Evolutionary conservation across 92 coral and sea anemone species (phyloP), one percentile per base, ranked within the genome.

Genomic region (Umimayanthus chanpuru): DNA sequence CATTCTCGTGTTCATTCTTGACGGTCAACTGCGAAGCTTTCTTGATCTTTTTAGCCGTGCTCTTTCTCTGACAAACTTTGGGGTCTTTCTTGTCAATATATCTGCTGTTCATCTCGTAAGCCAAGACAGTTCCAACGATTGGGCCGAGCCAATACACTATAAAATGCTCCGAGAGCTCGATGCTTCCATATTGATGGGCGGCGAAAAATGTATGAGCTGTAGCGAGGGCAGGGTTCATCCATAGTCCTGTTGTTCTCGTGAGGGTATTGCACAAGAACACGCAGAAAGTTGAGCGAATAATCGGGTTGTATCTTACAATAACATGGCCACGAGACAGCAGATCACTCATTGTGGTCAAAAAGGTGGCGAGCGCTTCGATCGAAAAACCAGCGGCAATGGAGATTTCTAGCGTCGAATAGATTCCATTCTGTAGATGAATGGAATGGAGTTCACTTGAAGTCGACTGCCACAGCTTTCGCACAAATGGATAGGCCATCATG

Each of bases 181-280:
- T 96, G 50, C 91, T 90, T 66, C 88, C 91, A 49, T 84, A 53
- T 40, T 91, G 86, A 85, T 89, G 91, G 1, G 91, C 89, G 65
- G 87, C 87, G 26, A 83, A 70, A 85, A 95, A 95, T 29, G 95
- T 86, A 40, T 96, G 98, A 36, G 98, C 98, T 15, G 98, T 94
- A 3, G 98, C 98, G 25, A 96, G 89, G 0, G 94, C 98, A 25
- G 98, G 98, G 49, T 95, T 96, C 98, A 96, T 96, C 98, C 98
- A 94, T 4, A 93, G 93, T 32, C 98, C 98, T 2, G 98, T 96
- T 4, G 98, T 96, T 77, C 94, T 94, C 4, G 95, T 90, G 38
- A 96, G 90, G 39, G 90, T 74, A 76, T 89, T 89, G 36, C 94
- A 91, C 73, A 96, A 66, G 49, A 89, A 47, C n/a, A 95, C 93